Evolutionary conservation across 2,797 vertebrate genomes (phyloP), one percentile per base, ranked within the genome.

Genomic region (Varecia variegata): DNA sequence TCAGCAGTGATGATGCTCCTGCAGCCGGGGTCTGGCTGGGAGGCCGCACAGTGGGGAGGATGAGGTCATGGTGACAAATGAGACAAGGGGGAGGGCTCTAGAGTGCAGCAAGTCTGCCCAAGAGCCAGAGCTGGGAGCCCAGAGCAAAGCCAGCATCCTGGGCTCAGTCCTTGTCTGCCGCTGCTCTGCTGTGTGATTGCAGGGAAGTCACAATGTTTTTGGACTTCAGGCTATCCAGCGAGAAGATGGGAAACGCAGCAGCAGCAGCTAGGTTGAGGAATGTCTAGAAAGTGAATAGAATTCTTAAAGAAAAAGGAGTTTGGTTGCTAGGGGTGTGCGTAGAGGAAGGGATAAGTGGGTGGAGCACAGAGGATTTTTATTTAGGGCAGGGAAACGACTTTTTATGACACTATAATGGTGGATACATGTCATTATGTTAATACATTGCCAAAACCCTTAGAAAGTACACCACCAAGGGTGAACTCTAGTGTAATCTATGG

Each of bases 41-140:
- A 97, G 97, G 95, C 96, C 56, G 1, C 95, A 8, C 96, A 81
- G 97, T 54, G 81, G 95, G 96, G 88, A 97, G 85, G 94, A 97
- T 97, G 96, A 97, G 97, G 96, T 97, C 97, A 97, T 96, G 96
- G 95, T 95, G 96, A 93, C 96, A 95, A 94, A 95, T 35, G 76
- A 96, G 94, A 95, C 83, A n/a, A 80, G 81, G 88, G 83, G 95
- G 88, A 95, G 94, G 92, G 86, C 94, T 94, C 88, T 71, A 9
- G 83, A 89, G 93, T 27, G 10, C 60, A 43, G 86, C 56, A 7
- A 70, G 40, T 54, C 74, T 83, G 92, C 76, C 96, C 73, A 27
- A 1, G 0, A 76, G 92, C 74, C 35, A 23, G 54, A 91, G 67
- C 77, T 7, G 4, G 47, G 35, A 62, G 79, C 47, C 47, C 35